Conservation (phyloP, 2,113 vertebrate genomes). For the Laterallus jamaicensis region DNA sequence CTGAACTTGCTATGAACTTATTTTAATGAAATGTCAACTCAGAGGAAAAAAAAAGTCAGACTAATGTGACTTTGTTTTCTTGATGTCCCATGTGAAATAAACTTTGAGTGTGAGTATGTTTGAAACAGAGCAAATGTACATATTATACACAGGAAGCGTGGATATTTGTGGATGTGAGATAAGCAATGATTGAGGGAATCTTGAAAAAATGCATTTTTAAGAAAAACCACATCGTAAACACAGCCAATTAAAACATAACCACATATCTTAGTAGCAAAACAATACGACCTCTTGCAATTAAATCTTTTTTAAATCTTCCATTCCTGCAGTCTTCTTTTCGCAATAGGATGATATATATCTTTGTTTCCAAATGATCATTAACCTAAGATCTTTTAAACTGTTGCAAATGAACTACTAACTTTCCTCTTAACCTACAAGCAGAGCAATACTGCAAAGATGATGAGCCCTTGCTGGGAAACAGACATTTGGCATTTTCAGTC, state of each 20-base stretch:
- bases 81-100: slow-evolving; percentile 70
- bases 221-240: slow-evolving; percentile 46
- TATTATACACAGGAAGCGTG: slow-evolving; percentile 66
- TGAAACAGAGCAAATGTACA: slow-evolving; percentile 61
- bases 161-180: slow-evolving; percentile 70
- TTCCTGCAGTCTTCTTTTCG: not conserved
- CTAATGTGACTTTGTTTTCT: slow-evolving; percentile 62
- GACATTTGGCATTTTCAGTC: slow-evolving; percentile 9
- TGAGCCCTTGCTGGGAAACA: slow-evolving; percentile 9
- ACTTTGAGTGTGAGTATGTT: slow-evolving; percentile 57
- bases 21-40: slow-evolving; percentile 50
- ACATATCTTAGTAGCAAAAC: slow-evolving; percentile 34
- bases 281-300: not conserved
- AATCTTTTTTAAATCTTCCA: not conserved
- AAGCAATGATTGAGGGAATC: slow-evolving; percentile 40
- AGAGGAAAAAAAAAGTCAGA: not conserved
- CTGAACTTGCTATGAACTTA: slow-evolving; percentile 70
- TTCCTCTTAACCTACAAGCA: not conserved
- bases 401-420: not conserved
- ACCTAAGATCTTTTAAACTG: not conserved
- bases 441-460: not conserved
- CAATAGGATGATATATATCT: not conserved
- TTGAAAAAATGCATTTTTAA: slow-evolving; percentile 50
- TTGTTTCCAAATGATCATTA: slow-evolving; percentile 8
- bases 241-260: slow-evolving; percentile 60